Evolutionary conservation across 2,797 vertebrate species (phyloP), one percentile per base, ranked within the genome.

Genomic region (Dallia pectoralis): DNA sequence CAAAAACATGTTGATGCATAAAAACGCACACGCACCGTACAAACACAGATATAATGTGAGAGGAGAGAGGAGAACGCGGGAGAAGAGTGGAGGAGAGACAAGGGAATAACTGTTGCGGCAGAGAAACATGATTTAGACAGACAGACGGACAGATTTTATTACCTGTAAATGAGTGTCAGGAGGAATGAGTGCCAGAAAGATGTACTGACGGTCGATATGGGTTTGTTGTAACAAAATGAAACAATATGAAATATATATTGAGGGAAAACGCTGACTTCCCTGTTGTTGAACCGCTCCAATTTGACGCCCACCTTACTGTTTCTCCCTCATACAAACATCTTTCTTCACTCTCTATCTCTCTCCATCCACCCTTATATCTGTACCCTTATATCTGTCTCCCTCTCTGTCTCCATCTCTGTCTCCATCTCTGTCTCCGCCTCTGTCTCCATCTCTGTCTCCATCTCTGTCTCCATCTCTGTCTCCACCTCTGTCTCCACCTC

Each of bases 291-390:
- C 19, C n/a, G 49, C 49, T 51, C 2, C 18, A 9, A 19, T 53
- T n/a, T 53, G 49, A 53, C 18, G 19, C 19, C 49, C 19, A 15
- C n/a, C 56, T 25, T 8, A 18, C 51, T 53, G 4, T 53, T 48
- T 27, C 3, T 49, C 67, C 49, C 33, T 49, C 40, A 14, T 14
- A 4, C 11, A 14, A n/a, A 19, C 49, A 27, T 56, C 27, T 56
- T 27, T 70, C 25, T 70, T 48, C 56, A 29, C 22, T 66, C 19
- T 70, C 27, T 66, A 51, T 71, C 70, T 61, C 12, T 49, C 69
- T 76, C 56, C 25, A 25, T 63, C 61, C 30, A 5, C n/a, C n/a
- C n/a, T 29, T 29, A 7, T 56, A 6, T n/a, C 18, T 56, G n/a
- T n/a, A n/a, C 51, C 19, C 16, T 36, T 0, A n/a, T n/a, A n/a